A percentile compares a stretch with the other conserved stretches of the same genome.
These are phyloP conservation scores for Melanophora roralis DNA, from an alignment of 2,888 invertebrate species.

Conservation along the genomic window DNA sequence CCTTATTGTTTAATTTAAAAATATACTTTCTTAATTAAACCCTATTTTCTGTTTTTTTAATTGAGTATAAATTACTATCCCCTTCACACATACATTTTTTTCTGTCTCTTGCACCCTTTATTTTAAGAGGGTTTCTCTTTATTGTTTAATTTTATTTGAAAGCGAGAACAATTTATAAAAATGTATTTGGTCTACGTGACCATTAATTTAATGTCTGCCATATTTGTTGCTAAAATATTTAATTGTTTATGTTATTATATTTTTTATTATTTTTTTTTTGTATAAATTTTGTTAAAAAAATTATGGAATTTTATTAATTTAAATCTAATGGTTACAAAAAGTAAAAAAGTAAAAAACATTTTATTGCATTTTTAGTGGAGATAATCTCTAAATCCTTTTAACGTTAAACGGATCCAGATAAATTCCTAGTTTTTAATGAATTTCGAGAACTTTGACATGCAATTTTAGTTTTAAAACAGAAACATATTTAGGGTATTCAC, in stretches of 20 bases:
- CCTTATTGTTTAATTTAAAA: no score
- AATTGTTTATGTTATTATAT: not conserved
- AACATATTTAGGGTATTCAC: no score
- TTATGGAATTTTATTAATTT: slow-evolving; percentile 36
- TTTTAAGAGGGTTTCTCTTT: not conserved
- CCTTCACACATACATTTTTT: not conserved
- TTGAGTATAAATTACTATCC: no score
- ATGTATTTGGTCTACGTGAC: slow-evolving; percentile 18
- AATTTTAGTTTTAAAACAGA: no score
- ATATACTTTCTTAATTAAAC: no score
- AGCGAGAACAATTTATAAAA: no score
- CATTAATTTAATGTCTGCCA: slow-evolving; percentile 33
- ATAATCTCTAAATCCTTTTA: not conserved
- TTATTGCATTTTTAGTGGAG: not conserved
- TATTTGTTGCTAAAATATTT: slow-evolving; percentile 37
- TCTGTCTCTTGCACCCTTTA: not conserved
- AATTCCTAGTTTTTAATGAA: no score
- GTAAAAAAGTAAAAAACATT: not conserved
- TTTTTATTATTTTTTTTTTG: slow-evolving; percentile 63
- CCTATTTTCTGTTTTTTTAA: no score
- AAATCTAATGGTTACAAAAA: slow-evolving; percentile 36
- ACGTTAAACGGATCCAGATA: not conserved
- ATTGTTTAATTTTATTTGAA: not conserved
- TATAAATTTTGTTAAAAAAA: slow-evolving; percentile 55
- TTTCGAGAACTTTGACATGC: no score